A percentile compares a stretch with the other conserved stretches of the same genome.
phyloP scores from a whole-genome alignment of 1,140 invertebrate species.

The Andrena cerasifolii region DNA sequence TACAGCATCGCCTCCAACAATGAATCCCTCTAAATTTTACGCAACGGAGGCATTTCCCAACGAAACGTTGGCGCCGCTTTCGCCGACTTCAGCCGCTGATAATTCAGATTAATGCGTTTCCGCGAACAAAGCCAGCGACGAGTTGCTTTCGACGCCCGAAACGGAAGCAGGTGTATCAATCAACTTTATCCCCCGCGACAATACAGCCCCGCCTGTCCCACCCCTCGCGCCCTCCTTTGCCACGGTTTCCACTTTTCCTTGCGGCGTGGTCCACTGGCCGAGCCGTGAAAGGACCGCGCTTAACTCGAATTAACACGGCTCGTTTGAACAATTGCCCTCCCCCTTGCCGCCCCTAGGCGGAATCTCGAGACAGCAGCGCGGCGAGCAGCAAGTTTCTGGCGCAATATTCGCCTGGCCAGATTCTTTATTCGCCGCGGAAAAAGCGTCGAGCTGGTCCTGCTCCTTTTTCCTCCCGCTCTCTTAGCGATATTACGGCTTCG shows the following conservation, averaged over 20 bases:
- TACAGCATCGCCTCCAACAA: too few relatives aligned
- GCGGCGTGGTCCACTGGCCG: not conserved
- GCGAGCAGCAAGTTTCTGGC: constrained; percentile 6
- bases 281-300: constrained; percentile 5
- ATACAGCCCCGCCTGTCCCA: not conserved
- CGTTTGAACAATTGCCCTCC: not conserved
- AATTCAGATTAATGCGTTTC: constrained; percentile 25
- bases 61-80: too few relatives aligned
- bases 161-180: constrained; percentile 18
- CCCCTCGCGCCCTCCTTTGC: not conserved
- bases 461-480: not conserved
- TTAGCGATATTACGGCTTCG: constrained; percentile 3
- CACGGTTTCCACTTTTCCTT: not conserved
- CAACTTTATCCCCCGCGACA: constrained; percentile 2
- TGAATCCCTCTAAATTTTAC: not conserved
- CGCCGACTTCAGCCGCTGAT: not conserved
- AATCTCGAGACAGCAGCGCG: not conserved
- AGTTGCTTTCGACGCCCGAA: constrained; percentile 1
- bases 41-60: too few relatives aligned
- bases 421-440: not conserved
- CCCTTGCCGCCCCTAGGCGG: too few relatives aligned
- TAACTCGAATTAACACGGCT: constrained; percentile 32
- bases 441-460: not conserved
- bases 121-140: constrained; percentile 6
- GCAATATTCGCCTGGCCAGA: constrained; percentile 5